Evolutionary conservation across 2,797 vertebrate genomes (phyloP).

Genomic region (Champsocephalus gunnari): DNA sequence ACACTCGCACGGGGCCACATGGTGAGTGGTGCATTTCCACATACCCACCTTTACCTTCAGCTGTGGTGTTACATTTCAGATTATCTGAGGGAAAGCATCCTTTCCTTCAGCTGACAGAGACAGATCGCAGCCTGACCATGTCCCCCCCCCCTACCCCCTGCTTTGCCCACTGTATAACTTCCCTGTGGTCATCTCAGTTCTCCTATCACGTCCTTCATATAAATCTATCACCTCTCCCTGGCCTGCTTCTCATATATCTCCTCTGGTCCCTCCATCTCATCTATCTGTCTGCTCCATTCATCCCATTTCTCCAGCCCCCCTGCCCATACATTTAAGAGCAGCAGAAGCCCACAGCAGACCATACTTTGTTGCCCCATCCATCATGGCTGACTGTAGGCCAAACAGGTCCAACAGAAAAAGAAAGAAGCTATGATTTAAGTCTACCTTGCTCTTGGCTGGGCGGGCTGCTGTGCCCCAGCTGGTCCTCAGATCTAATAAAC

Average conservation of each 20-base stretch:
- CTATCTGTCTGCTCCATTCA: slow-evolving; percentile 59
- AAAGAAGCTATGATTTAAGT: slow-evolving; percentile 69
- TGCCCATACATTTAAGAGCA: slow-evolving; percentile 78
- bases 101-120: slow-evolving; percentile 70
- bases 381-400: slow-evolving; percentile 77
- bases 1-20: slow-evolving; percentile 36
- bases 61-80: slow-evolving; percentile 44
- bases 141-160: not conserved
- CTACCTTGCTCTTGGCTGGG: slow-evolving; percentile 54
- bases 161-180: slow-evolving; percentile 53
- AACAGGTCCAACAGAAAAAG: slow-evolving; percentile 57
- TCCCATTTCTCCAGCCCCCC: slow-evolving; percentile 57
- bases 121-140: slow-evolving; percentile 45
- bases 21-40: slow-evolving; percentile 27
- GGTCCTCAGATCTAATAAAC: slow-evolving; percentile 33
- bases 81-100: slow-evolving; percentile 56
- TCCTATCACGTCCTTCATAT: slow-evolving; percentile 37
- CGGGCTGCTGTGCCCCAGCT: slow-evolving; percentile 31
- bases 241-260: slow-evolving; percentile 72
- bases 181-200: slow-evolving; percentile 60
- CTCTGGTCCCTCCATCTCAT: slow-evolving; percentile 67
- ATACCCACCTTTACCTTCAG: slow-evolving; percentile 28
- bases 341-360: slow-evolving; percentile 76
- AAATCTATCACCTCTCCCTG: slow-evolving; percentile 68
- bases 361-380: slow-evolving; percentile 69